A percentile compares a stretch with the other conserved stretches of the same genome.
Conservation (phyloP, 2,888 invertebrate genomes). For the Hermaeophaga mercurialis region DNA sequence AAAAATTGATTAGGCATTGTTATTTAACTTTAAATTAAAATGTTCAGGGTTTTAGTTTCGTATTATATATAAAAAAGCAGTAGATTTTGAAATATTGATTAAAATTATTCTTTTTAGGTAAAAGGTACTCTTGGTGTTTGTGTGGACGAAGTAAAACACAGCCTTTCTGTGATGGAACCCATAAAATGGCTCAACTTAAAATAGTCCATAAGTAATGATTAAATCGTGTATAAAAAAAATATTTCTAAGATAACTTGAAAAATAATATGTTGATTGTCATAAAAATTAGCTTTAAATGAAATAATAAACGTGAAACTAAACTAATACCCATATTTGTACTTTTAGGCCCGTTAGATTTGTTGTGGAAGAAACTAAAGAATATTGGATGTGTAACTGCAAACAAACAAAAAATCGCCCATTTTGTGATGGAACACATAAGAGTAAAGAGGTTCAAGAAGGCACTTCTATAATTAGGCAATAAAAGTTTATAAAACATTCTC, state of each 20-base stretch:
- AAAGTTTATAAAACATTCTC: slow-evolving; percentile 23
- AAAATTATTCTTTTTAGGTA: slow-evolving; percentile 57
- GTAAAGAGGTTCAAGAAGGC: slow-evolving; percentile 68
- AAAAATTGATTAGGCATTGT: too few species aligned
- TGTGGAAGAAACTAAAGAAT: slow-evolving; percentile 86
- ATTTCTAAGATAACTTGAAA: too few species aligned
- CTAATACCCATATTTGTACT: too few species aligned
- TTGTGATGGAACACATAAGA: slow-evolving; percentile 94
- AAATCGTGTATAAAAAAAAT: too few species aligned
- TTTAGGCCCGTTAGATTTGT: slow-evolving; percentile 78
- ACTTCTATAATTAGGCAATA: slow-evolving; percentile 49
- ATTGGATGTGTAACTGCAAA: slow-evolving; percentile 98
- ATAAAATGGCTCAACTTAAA: slow-evolving; percentile 76
- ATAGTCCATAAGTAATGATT: slow-evolving; percentile 73
- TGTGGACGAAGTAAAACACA: slow-evolving; percentile 93
- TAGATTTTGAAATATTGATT: too few species aligned
- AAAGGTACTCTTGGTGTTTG: slow-evolving; percentile 88
- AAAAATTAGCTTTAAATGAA: too few species aligned
- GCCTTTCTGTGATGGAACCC: slow-evolving; percentile 94
- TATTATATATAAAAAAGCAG: too few species aligned
- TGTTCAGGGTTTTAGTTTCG: too few species aligned
- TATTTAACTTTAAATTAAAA: too few species aligned
- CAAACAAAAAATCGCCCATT: slow-evolving; percentile 92
- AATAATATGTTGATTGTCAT: too few species aligned
- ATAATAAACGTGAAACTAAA: too few species aligned